A percentile compares a stretch with the other conserved stretches of the same genome.
phyloP scores from a whole-genome alignment of 2,888 invertebrate species.

The Fragum sueziense region DNA sequence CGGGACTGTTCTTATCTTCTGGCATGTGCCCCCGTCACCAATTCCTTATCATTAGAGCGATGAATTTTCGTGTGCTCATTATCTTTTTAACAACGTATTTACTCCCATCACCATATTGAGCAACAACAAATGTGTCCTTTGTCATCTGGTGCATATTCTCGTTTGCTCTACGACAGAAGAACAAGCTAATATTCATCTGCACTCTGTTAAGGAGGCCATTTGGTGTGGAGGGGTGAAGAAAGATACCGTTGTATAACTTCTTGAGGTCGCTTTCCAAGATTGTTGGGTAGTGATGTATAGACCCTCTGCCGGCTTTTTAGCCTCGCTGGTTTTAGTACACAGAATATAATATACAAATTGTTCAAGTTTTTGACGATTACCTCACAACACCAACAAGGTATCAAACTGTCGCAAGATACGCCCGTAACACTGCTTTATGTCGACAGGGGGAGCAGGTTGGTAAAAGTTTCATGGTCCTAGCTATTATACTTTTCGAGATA shows the following conservation, averaged over 20 bases:
- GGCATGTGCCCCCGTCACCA: background rate
- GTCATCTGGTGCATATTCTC: constrained; percentile 27
- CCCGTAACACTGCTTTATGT: no score
- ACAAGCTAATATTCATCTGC: constrained; percentile 14
- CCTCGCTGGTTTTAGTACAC: no score
- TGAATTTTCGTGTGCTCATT: background rate
- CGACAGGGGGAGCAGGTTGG: no score
- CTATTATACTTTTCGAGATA: no score
- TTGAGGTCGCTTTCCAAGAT: background rate
- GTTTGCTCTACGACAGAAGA: constrained; percentile 4
- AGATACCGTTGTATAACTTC: constrained; percentile 4
- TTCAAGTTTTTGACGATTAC: no score
- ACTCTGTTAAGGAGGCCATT: constrained; percentile 15
- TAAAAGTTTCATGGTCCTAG: no score
- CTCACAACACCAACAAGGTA: no score
- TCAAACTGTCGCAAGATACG: no score
- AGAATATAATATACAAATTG: no score
- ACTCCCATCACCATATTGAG: constrained; percentile 2
- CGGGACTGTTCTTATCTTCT: background rate
- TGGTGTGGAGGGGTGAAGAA: background rate
- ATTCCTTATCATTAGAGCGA: background rate
- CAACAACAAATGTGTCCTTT: constrained; percentile 18
- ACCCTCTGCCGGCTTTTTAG: constrained; percentile 3
- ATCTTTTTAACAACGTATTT: constrained; percentile 1
- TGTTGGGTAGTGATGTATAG: background rate